Evolutionary conservation across 1,140 invertebrate species (phyloP), one percentile per base, ranked within the genome.

Genomic region (Limonius californicus): DNA sequence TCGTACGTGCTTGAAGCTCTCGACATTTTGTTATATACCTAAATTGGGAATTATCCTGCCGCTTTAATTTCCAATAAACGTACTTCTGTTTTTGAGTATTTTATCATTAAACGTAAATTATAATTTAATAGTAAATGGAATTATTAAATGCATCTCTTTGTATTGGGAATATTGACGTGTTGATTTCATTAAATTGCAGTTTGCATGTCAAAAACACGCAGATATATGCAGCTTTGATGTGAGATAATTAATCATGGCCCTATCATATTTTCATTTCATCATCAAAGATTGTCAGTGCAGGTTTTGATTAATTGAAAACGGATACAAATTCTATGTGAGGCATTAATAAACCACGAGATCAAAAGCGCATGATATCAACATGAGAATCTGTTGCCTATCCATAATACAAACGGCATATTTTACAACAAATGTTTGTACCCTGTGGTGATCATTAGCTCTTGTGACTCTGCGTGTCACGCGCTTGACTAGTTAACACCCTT

Each of bases 251-350:
- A 66, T 66, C 65, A 56, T 60, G 54, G 56, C 47, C 47, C 59
- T 62, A 66, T 59, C 64, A 63, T 66, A 66, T 66, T 66, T 63
- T 63, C 65, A 63, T 63, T 63, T 50, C 61, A 47, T 60, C 65
- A 66, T 66, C 61, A 54, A 64, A 61, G 62, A 30, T 57, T 66
- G 55, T 59, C 65, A 56, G 59, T 62, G 27, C 54, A 11, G 1
- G 45, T 62, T 61, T 65, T 63, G 61, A 66, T 66, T 66, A 66
- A 66, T 66, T 47, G 47, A 56, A 50, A 42, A 35, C 54, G 18
- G 59, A 59, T 23, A 14, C 53, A 54, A 43, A 53, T 59, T 59
- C 23, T 39, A 27, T 50, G 6, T 59, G 55, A 2, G n/a, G 27
- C 7, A 57, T 57, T 42, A 43, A 35, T 35, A 16, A 30, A 55